Percentiles rank a stretch among this genome's conserved stretches.
These are phyloP conservation scores for Hypanus sabinus DNA, from an alignment of 2,113 vertebrate species.

Conservation along the genomic window DNA sequence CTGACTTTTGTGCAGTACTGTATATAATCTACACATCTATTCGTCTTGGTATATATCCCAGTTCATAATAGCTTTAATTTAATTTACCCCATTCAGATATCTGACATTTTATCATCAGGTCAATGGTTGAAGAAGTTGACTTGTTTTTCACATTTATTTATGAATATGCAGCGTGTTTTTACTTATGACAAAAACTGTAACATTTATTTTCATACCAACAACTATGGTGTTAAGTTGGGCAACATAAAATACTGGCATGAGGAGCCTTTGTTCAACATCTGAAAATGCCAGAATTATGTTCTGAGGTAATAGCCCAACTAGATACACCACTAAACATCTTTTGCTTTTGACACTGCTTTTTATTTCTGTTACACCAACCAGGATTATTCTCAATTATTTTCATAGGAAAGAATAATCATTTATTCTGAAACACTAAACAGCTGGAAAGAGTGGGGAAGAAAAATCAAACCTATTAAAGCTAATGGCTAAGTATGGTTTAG, in stretches of 20 bases:
- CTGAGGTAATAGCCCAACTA: background rate
- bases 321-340: background rate
- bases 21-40: background rate
- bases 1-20: too few relatives aligned
- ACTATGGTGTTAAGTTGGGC: background rate
- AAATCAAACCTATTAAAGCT: too few relatives aligned
- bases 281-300: background rate
- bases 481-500: background rate
- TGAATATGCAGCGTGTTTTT: background rate
- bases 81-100: background rate
- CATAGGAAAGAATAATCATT: background rate
- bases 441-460: too few relatives aligned
- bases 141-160: background rate
- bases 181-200: background rate
- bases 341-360: background rate
- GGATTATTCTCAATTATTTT: background rate
- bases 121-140: background rate
- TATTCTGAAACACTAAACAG: too few relatives aligned
- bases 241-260: background rate
- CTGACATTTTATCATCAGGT: background rate
- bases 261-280: background rate
- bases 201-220: background rate
- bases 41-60: background rate
- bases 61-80: background rate
- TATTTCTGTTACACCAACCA: background rate